Percentiles rank a stretch among this genome's conserved stretches.
Evolutionary conservation across 2,888 invertebrate genomes (phyloP).

Genomic region (Cryptops parisi): DNA sequence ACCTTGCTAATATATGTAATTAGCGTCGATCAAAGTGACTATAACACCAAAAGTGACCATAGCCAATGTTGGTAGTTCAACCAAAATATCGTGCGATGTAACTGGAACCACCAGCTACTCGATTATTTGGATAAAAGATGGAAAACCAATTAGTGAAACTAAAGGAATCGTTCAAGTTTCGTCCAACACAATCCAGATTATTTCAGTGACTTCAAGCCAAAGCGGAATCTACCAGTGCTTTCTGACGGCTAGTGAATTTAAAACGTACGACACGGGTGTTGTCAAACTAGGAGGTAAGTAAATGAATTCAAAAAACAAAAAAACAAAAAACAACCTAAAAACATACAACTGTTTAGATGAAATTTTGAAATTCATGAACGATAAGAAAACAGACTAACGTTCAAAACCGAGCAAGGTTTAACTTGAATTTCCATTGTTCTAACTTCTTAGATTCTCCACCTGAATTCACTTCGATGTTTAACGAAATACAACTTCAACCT

Average conservation of each 20-base stretch:
- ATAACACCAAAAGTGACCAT: neutral
- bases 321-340: too few species aligned
- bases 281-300: constrained; percentile 41
- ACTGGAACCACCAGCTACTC: neutral
- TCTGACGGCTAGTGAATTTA: constrained; percentile 26
- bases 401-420: neutral
- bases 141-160: neutral
- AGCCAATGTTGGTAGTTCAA: neutral
- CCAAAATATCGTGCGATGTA: neutral
- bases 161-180: too few species aligned
- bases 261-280: constrained; percentile 56
- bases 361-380: neutral
- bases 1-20: too few species aligned
- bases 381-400: neutral
- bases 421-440: neutral
- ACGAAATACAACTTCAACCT: constrained; percentile 75
- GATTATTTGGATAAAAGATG: constrained; percentile 10
- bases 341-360: too few species aligned
- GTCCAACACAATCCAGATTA: neutral
- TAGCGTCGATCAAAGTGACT: too few species aligned
- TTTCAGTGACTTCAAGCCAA: neutral
- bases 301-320: too few species aligned
- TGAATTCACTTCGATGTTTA: constrained; percentile 49
- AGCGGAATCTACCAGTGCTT: constrained; percentile 32
- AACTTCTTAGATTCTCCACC: constrained; percentile 4